Base-by-base conservation (phyloP, 2,888 invertebrate genomes). In the Prosapia bicincta region DNA sequence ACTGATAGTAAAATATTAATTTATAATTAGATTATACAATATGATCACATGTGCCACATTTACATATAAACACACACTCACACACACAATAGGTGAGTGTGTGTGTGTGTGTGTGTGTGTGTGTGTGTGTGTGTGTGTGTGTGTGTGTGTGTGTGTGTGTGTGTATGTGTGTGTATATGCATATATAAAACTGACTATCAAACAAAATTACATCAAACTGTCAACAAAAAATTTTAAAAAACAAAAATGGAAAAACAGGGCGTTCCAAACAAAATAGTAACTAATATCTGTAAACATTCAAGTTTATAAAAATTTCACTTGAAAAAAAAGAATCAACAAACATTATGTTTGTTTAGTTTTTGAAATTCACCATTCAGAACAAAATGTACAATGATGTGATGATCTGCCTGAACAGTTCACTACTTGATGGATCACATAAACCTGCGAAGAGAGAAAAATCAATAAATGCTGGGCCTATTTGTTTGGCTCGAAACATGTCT, bases 331-430 rank as follows among this genome's bases (percentile, higher is more conserved):
- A 54, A 54, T 2, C 3, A 54, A 54, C 38, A 38, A 38, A 38
- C 15, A 38, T 13, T 20, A 54, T 20, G 13, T n/a, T 54, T n/a
- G n/a, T 54, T 54, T 20, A 54, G 54, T 54, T 54, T 54, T 54
- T 54, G 54, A 54, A 54, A 54, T 54, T 54, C 54, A 54, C 54
- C 54, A 54, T 54, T 54, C 54, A 54, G 54, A 54, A 54, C 54
- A 54, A 54, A 54, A 54, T 54, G 54, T 20, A 54, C 5, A 54
- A 20, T 20, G 54, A 54, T 20, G 54, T 54, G 54, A 54, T 20
- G 54, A 54, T 54, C 54, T 20, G 20, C 54, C 54, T 54, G 54
- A 20, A 54, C 20, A 20, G 54, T 54, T 54, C 54, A 54, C 54
- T 54, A 54, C 20, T 54, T 20, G 54, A 54, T 54, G 54, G 20